phyloP scores from a whole-genome alignment of 2,888 invertebrate genomes.

The Cerastoderma edule region DNA sequence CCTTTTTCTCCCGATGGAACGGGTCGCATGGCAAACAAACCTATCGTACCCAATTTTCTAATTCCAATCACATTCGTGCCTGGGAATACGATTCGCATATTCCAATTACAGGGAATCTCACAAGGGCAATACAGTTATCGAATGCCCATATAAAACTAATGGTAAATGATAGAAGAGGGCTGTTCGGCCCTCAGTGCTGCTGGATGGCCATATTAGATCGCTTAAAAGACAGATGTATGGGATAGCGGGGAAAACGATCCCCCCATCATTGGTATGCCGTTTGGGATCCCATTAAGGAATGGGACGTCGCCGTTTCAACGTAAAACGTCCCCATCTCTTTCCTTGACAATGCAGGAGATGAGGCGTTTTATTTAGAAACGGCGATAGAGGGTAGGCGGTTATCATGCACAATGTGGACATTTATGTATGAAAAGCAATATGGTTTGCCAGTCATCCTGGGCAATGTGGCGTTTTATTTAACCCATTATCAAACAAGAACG shows the following conservation, averaged over 20 bases:
- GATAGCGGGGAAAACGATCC: conserved; percentile 33
- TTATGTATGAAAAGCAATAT: no score
- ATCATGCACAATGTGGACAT: no score
- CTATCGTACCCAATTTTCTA: conserved; percentile 5
- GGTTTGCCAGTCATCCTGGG: no score
- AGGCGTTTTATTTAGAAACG: no score
- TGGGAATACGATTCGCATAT: conserved; percentile 31
- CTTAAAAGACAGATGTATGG: conserved; percentile 44
- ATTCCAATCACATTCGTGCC: conserved; percentile 12
- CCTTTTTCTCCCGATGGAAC: no score
- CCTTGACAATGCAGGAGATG: no score
- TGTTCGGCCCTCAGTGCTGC: conserved; percentile 39
- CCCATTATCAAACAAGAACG: no score
- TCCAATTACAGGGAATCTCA: conserved; percentile 37
- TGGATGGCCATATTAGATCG: conserved; percentile 35
- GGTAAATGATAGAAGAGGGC: conserved; percentile 36
- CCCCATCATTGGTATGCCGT: conserved; percentile 29
- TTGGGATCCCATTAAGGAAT: no score
- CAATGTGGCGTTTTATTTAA: no score
- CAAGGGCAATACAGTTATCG: conserved; percentile 22
- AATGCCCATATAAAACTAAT: conserved; percentile 34
- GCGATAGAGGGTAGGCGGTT: no score
- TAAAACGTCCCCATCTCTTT: no score
- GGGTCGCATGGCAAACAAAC: conserved; percentile 4
- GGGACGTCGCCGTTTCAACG: no score